Evolutionary conservation across 2,113 vertebrate genomes (phyloP), one percentile per base, ranked within the genome.

Genomic region (Silurus asotus): DNA sequence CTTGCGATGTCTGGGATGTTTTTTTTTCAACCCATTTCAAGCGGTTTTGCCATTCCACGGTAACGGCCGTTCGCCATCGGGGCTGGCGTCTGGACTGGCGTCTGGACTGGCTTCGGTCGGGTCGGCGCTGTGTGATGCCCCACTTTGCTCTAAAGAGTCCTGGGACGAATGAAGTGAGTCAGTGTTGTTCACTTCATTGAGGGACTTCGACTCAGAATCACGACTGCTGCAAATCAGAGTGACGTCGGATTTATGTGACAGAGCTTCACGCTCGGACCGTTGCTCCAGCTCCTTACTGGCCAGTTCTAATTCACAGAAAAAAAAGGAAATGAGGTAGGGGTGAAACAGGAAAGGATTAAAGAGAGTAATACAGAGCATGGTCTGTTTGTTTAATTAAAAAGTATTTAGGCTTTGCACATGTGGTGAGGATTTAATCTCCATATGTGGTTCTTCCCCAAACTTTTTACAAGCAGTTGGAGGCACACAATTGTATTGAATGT

Each of bases 1-100:
- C 55, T 86, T 51, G 65, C 25, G 5, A n/a, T 20, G 11, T 11
- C 74, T 23, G 81, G 8, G 61, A 19, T 53, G 48, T 3, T 5
- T 10, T 9, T 11, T n/a, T 76, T 51, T 51, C 15, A 11, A n/a
- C 1, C 8, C 61, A 51, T 61, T 37, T 89, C 72, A 89, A 80
- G 80, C 85, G 6, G 49, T 85, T 79, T 91, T 90, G 85, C 90
- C 90, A 15, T 92, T 92, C 90, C 90, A 91, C 2, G 92, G 89
- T 25, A 90, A 84, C 49, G 84, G 79, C 59, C 20, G 58, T 20
- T 75, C 78, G 67, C 15, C 62, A 19, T 83, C 81, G 0, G 89
- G 74, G 0, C 88, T 90, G 78, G 23, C 69, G 6, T 88, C 85
- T 3, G 88, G 85, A 76, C 72, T 84, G 85, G 81, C 67, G 23